These are phyloP conservation scores for Antennarius maculatus DNA, from an alignment of 2,797 vertebrate genomes.

Conservation along the genomic window DNA sequence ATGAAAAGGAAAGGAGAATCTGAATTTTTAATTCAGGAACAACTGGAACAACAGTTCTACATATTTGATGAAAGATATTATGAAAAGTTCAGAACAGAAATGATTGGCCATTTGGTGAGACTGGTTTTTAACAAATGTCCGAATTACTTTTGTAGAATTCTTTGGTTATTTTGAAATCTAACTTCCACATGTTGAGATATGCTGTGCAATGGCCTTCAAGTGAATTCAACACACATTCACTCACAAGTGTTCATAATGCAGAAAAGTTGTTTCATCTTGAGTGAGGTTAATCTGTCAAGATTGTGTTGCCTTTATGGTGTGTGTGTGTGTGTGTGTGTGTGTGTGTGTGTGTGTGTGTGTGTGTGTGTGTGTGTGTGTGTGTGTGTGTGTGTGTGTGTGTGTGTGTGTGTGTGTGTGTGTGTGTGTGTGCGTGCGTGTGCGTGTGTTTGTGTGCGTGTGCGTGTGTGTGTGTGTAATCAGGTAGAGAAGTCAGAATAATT, in stretches of 20 bases:
- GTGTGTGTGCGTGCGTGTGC: conserved; percentile 9
- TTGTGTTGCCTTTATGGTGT: too few species aligned
- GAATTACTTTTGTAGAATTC: not conserved
- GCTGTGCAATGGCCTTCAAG: not conserved
- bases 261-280: conserved; percentile 11
- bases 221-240: conserved; percentile 5
- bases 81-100: not conserved
- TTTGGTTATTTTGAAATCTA: not conserved
- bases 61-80: not conserved
- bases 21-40: too few species aligned
- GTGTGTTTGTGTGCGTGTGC: conserved; percentile 2
- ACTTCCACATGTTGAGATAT: not conserved
- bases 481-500: conserved; percentile 43
- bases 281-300: conserved; percentile 17
- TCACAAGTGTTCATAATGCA: not conserved
- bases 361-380: conserved; percentile 7
- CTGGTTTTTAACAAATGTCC: not conserved
- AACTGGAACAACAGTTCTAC: too few species aligned
- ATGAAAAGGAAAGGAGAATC: too few species aligned
- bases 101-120: not conserved
- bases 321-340: not conserved
- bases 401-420: conserved; percentile 7
- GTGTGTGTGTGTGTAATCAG: conserved; percentile 35
- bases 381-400: conserved; percentile 5
- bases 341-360: conserved; percentile 7